Conservation (phyloP, 1,140 invertebrate species). For the Bilobella aurantiaca region DNA sequence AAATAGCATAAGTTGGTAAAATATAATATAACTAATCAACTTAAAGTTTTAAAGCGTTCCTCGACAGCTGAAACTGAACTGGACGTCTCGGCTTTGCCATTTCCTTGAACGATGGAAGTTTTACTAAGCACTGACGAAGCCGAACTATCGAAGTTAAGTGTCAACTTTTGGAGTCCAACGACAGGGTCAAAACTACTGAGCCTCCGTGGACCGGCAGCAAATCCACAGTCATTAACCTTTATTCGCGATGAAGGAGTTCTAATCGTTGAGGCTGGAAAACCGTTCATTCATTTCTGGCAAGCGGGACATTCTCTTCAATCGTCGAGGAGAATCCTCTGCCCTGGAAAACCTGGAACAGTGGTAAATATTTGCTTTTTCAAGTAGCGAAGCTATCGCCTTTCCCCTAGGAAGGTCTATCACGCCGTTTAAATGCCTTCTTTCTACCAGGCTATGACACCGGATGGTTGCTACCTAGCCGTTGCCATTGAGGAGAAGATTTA, state of each 20-base stretch:
- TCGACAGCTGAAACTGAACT: too few species aligned
- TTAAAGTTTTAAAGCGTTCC: too few species aligned
- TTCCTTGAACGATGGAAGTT: slow-evolving; percentile 24
- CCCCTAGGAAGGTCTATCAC: background rate
- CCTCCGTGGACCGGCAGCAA: slow-evolving; percentile 25
- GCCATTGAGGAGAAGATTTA: slow-evolving; percentile 70
- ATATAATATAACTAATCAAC: too few species aligned
- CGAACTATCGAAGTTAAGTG: slow-evolving; percentile 15
- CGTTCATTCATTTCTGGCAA: slow-evolving; percentile 34
- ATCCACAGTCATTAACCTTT: slow-evolving; percentile 15
- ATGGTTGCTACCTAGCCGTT: slow-evolving; percentile 59
- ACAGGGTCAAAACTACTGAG: slow-evolving; percentile 28
- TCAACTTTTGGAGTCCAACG: slow-evolving; percentile 28
- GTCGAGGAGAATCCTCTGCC: slow-evolving; percentile 53
- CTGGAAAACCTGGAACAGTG: slow-evolving; percentile 60
- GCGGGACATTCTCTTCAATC: slow-evolving; percentile 23
- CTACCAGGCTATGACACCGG: slow-evolving; percentile 47
- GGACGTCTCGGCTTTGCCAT: background rate
- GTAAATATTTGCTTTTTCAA: too few species aligned
- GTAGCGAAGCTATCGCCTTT: background rate
- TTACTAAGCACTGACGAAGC: slow-evolving; percentile 18
- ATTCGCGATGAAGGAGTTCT: slow-evolving; percentile 28
- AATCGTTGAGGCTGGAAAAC: slow-evolving; percentile 27
- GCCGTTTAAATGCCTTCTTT: background rate
- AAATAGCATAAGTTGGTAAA: too few species aligned